phyloP scores from a whole-genome alignment of 2,797 vertebrate genomes.

The Bradypodion pumilum region DNA sequence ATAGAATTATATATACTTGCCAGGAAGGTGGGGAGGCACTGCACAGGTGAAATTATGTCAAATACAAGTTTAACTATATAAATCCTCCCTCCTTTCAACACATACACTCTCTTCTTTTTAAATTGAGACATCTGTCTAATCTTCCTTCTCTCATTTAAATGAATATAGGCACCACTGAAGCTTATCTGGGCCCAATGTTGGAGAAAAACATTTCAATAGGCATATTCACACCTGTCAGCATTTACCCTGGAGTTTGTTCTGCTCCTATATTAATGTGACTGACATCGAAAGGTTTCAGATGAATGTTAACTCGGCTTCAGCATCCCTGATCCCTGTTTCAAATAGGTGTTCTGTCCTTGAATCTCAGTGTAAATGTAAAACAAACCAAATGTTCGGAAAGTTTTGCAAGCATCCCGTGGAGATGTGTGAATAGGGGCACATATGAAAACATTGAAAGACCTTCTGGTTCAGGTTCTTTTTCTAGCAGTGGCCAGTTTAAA shows the following conservation, averaged over 20 bases:
- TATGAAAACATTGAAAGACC: background rate
- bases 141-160: conserved; percentile 64
- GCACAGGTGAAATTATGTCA: conserved; percentile 71
- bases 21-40: conserved; percentile 51
- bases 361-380: conserved; percentile 45
- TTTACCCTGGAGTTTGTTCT: conserved; percentile 60
- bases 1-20: conserved; percentile 71
- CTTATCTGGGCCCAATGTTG: conserved; percentile 65
- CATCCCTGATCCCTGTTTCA: conserved; percentile 26
- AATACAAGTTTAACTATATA: conserved; percentile 60
- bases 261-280: conserved; percentile 42
- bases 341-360: conserved; percentile 58
- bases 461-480: background rate
- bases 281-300: conserved; percentile 65
- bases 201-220: conserved; percentile 65
- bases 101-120: conserved; percentile 54
- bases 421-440: conserved; percentile 36
- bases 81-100: conserved; percentile 32
- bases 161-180: conserved; percentile 62
- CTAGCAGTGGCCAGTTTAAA: background rate
- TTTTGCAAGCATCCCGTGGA: conserved; percentile 44
- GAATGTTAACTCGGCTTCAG: conserved; percentile 47
- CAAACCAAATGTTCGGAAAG: conserved; percentile 40
- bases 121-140: conserved; percentile 73
- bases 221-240: conserved; percentile 70